A percentile compares a stretch with the other conserved stretches of the same genome.
Conservation (phyloP, 2,113 vertebrate species). For the Argyrosomus japonicus region DNA sequence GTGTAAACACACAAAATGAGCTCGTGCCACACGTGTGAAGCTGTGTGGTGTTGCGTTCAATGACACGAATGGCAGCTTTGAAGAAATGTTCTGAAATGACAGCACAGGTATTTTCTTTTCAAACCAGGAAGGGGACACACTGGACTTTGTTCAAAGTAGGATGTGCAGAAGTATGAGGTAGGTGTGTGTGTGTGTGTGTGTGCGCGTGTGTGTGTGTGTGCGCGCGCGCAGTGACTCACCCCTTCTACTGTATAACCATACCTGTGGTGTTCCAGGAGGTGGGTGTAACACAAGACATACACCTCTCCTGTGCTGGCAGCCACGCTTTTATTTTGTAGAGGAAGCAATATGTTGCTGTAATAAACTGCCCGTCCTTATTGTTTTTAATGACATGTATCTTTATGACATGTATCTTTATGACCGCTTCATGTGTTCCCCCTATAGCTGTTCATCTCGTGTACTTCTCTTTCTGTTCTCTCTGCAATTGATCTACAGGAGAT, state of each 20-base stretch:
- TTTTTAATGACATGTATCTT: too few species aligned
- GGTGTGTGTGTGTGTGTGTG: conserved; percentile 25
- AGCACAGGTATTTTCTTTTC: neutral
- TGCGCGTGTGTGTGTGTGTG: conserved; percentile 43
- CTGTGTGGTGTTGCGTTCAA: neutral
- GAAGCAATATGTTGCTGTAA: neutral
- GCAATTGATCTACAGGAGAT: conserved; percentile 40
- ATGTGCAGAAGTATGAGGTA: conserved; percentile 28
- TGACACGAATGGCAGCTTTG: too few species aligned
- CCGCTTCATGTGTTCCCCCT: neutral
- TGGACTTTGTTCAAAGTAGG: conserved; percentile 68
- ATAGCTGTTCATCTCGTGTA: neutral
- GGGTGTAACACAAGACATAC: conserved; percentile 4
- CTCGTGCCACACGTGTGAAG: neutral
- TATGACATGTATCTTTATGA: neutral
- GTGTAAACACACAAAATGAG: neutral
- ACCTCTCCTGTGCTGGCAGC: neutral
- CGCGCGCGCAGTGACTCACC: conserved; percentile 65
- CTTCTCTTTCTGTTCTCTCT: conserved; percentile 26
- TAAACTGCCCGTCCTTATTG: neutral
- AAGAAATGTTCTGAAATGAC: too few species aligned
- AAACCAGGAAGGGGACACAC: conserved; percentile 58
- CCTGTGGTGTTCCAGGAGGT: conserved; percentile 11
- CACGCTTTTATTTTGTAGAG: neutral
- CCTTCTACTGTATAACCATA: conserved; percentile 11